Conservation (phyloP, 2,113 vertebrate species). For the Paradoxurus hermaphroditus region DNA sequence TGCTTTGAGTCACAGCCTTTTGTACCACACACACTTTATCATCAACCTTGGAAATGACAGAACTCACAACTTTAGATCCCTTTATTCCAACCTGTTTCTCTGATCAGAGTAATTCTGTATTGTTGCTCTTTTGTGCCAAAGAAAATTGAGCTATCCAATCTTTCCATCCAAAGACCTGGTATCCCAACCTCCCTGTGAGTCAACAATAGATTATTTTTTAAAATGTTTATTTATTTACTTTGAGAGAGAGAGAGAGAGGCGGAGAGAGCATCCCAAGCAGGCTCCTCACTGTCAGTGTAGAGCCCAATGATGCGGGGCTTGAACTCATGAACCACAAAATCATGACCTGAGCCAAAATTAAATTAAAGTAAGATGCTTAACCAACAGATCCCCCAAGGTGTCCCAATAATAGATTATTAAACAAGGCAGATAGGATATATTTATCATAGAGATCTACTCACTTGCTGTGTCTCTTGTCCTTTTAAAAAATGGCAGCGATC, state of each 20-base stretch:
- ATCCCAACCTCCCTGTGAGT: background rate
- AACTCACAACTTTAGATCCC: background rate
- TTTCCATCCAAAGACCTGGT: background rate
- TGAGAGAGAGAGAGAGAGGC: too few relatives aligned
- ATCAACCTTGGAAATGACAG: background rate
- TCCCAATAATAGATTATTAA: background rate
- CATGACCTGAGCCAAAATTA: too few relatives aligned
- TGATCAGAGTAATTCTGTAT: background rate
- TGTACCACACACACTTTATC: background rate
- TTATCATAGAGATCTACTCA: background rate
- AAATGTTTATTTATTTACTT: too few relatives aligned
- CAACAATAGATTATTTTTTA: background rate
- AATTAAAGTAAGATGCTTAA: too few relatives aligned
- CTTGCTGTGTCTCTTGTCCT: background rate
- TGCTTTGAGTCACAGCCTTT: background rate
- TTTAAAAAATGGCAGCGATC: background rate
- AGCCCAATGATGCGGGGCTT: too few relatives aligned
- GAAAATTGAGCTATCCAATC: background rate
- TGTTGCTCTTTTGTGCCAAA: background rate
- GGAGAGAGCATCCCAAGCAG: too few relatives aligned
- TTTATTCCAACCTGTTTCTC: background rate
- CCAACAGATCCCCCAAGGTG: too few relatives aligned
- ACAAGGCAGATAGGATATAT: background rate
- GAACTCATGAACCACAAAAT: too few relatives aligned
- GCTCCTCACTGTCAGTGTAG: too few relatives aligned